Evolutionary conservation across 2,888 invertebrate genomes (phyloP).

Genomic region (Noctua comes): DNA sequence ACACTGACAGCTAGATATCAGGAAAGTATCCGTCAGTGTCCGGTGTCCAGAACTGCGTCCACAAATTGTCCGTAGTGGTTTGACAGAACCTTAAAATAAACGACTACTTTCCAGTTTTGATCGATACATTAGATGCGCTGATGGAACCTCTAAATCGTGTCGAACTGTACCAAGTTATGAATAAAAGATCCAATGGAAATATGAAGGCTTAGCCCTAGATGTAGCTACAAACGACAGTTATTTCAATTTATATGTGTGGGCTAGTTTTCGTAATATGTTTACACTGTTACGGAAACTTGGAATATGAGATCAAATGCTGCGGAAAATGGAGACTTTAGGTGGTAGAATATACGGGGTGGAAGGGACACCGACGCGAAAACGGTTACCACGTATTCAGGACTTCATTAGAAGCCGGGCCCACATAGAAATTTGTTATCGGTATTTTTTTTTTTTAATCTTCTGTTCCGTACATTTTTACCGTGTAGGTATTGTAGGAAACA

Average conservation of each 20-base stretch:
- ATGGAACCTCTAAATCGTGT: conserved; percentile 22
- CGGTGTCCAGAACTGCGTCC: background rate
- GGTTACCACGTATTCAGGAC: no score
- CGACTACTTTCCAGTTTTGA: background rate
- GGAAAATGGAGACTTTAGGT: background rate
- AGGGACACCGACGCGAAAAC: no score
- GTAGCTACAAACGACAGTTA: conserved; percentile 38
- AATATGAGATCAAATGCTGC: conserved; percentile 2
- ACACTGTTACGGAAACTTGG: background rate
- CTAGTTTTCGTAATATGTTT: conserved; percentile 27
- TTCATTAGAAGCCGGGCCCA: no score
- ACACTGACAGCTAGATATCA: background rate
- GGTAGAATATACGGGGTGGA: background rate
- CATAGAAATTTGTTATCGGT: no score
- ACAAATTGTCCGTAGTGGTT: background rate
- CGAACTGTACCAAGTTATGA: conserved; percentile 41
- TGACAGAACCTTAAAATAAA: background rate
- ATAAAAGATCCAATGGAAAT: conserved; percentile 54
- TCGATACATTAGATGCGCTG: background rate
- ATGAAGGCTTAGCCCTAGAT: conserved; percentile 38
- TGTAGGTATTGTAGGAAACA: no score
- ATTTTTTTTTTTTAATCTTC: no score
- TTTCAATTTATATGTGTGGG: conserved; percentile 36
- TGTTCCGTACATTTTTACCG: no score
- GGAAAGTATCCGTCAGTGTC: background rate